Evolutionary conservation across 2,888 invertebrate species (phyloP).

Genomic region (Willowsia nigromaculata): DNA sequence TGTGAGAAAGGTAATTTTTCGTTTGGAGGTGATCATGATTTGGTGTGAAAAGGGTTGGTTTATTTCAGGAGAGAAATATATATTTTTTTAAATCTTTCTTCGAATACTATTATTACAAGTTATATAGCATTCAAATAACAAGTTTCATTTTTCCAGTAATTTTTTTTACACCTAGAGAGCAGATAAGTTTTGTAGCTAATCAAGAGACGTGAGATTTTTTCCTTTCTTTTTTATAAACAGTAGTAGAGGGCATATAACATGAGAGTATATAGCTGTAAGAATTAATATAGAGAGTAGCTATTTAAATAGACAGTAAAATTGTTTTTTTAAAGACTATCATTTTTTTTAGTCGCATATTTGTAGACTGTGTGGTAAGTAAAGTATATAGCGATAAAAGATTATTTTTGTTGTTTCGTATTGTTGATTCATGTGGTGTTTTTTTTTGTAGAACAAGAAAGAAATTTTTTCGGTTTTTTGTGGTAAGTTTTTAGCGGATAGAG

Average conservation of each 20-base stretch:
- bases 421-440: slow-evolving; percentile 33
- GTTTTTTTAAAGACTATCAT: background rate
- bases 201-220: too few relatives aligned
- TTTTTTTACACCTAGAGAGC: too few relatives aligned
- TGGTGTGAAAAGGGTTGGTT: background rate
- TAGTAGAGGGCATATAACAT: too few relatives aligned
- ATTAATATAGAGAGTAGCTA: background rate
- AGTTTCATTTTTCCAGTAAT: background rate
- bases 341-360: background rate
- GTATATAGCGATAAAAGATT: background rate
- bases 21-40: background rate
- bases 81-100: too few relatives aligned
- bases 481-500: background rate
- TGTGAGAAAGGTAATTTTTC: background rate
- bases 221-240: too few relatives aligned
- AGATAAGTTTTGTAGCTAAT: too few relatives aligned
- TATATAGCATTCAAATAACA: too few relatives aligned
- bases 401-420: slow-evolving; percentile 41
- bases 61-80: slow-evolving; percentile 5
- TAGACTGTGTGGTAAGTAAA: background rate
- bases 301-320: background rate
- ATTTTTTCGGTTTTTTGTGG: background rate
- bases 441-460: slow-evolving; percentile 41
- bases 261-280: too few relatives aligned
- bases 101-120: too few relatives aligned